These are phyloP conservation scores for Chrysemys picta DNA, from an alignment of 2,113 vertebrate genomes.

Conservation along the genomic window DNA sequence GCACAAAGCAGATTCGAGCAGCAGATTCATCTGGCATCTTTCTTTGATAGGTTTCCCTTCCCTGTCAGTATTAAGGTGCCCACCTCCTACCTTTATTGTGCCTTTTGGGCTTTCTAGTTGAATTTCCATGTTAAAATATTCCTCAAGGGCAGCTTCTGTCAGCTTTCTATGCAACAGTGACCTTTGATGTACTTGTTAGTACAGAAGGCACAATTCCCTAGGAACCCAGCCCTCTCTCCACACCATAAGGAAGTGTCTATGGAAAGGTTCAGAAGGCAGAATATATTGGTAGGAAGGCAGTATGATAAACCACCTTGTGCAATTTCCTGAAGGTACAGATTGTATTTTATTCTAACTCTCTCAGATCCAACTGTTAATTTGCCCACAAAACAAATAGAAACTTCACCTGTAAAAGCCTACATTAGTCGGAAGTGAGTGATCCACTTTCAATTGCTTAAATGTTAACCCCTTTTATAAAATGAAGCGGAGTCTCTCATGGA, in stretches of 20 bases:
- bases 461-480: conserved; percentile 5
- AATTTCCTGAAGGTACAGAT: neutral
- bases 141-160: conserved; percentile 10
- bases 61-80: neutral
- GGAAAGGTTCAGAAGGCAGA: neutral
- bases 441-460: neutral
- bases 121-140: conserved; percentile 49
- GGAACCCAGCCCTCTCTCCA: neutral
- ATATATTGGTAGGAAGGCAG: neutral
- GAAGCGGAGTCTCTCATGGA: neutral
- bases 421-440: neutral
- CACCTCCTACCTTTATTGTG: neutral
- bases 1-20: neutral
- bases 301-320: neutral
- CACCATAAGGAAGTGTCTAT: neutral
- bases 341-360: neutral
- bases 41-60: neutral
- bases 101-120: neutral
- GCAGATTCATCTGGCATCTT: neutral
- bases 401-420: neutral
- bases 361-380: neutral
- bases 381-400: neutral
- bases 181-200: conserved; percentile 40
- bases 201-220: conserved; percentile 31
- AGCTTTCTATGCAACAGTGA: conserved; percentile 31